Conservation (phyloP, 1,140 invertebrate genomes). For the Phthorimaea operculella region DNA sequence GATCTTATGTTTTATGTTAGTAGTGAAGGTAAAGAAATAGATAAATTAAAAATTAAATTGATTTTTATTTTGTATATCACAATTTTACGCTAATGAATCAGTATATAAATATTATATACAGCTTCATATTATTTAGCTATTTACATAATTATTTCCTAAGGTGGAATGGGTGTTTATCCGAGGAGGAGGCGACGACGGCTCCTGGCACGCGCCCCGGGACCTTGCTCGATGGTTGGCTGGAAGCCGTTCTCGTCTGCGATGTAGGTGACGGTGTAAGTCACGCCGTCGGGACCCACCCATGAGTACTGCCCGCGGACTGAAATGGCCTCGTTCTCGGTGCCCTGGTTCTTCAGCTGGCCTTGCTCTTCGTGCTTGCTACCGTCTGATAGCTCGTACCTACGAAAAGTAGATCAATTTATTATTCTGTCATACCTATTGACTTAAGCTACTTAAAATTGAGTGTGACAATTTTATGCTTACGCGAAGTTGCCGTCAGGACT, state of each 20-base stretch:
- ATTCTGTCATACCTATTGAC: neutral
- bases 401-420: constrained; percentile 11
- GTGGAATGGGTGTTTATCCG: constrained; percentile 7
- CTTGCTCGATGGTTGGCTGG: constrained; percentile 59
- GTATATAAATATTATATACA: constrained; percentile 61
- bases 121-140: constrained; percentile 32
- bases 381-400: constrained; percentile 51
- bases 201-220: constrained; percentile 64
- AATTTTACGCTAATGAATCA: constrained; percentile 7
- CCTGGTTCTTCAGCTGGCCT: constrained; percentile 71
- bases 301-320: constrained; percentile 67
- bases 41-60: too few relatives aligned
- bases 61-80: too few relatives aligned
- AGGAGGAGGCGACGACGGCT: constrained; percentile 20
- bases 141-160: constrained; percentile 24
- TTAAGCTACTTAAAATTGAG: neutral
- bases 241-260: constrained; percentile 78
- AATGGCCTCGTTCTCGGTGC: constrained; percentile 63
- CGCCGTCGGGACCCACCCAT: constrained; percentile 62
- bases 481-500: constrained; percentile 50
- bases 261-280: constrained; percentile 70
- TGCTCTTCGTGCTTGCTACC: constrained; percentile 70
- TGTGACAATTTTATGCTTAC: constrained; percentile 30
- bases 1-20: too few relatives aligned
- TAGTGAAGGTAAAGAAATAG: too few relatives aligned